Evolutionary conservation across 2,797 vertebrate genomes (phyloP).

Genomic region (Cryptoblepharus egeriae): DNA sequence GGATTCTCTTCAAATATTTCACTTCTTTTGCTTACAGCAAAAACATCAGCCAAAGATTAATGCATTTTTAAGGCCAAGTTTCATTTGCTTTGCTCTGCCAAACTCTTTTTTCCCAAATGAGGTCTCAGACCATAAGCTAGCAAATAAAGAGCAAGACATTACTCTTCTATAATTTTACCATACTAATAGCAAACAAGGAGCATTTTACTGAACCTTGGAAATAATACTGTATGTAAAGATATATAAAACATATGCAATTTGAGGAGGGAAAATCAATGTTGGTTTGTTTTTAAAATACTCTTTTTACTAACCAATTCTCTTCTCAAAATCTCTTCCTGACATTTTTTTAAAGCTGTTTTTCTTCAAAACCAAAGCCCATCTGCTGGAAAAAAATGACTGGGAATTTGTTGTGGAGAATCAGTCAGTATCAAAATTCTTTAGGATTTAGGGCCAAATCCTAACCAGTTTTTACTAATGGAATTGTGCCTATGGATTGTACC

Average conservation of each 20-base stretch:
- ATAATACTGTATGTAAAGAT: background rate
- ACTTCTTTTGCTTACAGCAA: background rate
- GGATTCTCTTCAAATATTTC: background rate
- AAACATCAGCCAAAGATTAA: background rate
- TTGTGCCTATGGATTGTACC: too few species aligned
- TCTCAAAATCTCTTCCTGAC: background rate
- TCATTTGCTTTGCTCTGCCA: background rate
- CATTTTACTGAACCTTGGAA: background rate
- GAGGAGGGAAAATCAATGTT: too few species aligned
- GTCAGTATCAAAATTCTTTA: too few species aligned
- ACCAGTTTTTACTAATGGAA: too few species aligned
- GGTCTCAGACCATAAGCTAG: background rate
- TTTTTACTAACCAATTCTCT: background rate
- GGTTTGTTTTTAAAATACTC: too few species aligned
- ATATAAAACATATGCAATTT: background rate
- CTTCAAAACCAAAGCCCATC: background rate
- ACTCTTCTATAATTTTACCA: background rate
- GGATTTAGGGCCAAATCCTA: too few species aligned
- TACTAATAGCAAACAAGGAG: background rate
- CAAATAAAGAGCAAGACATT: background rate
- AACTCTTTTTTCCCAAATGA: rapidly evolving
- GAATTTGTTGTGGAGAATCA: background rate
- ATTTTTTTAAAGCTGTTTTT: background rate
- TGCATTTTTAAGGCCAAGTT: conserved; percentile 1
- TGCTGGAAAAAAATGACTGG: background rate